Conservation (phyloP, 2,888 invertebrate species). For the Nymphalis polychloros region DNA sequence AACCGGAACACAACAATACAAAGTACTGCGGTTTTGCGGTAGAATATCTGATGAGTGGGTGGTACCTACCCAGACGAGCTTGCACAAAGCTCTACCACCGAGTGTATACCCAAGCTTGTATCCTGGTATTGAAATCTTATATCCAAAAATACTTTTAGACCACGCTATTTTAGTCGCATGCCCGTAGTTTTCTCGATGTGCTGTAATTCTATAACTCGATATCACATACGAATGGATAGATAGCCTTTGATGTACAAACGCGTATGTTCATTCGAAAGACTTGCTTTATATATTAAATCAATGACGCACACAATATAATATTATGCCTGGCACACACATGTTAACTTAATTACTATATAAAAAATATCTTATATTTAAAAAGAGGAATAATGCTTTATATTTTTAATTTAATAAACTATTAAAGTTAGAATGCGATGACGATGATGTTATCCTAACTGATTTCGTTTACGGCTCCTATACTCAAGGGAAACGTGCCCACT, state of each 20-base stretch:
- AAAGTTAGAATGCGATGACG: no score
- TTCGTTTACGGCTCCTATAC: not conserved
- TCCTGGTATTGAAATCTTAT: no score
- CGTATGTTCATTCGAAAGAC: slow-evolving; percentile 6
- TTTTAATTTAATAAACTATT: no score
- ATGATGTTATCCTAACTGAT: not conserved
- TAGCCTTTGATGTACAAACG: slow-evolving; percentile 8
- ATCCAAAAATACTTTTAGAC: not conserved
- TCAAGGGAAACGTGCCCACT: no score
- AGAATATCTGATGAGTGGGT: no score
- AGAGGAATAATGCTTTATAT: no score
- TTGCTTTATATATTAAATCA: slow-evolving; percentile 6
- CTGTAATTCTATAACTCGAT: not conserved
- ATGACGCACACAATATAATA: slow-evolving; percentile 1
- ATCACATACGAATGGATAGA: slow-evolving; percentile 3
- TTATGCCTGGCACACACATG: not conserved
- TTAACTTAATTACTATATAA: not conserved
- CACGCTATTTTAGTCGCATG: not conserved
- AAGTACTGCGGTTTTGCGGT: no score
- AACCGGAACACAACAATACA: no score
- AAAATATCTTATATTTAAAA: no score
- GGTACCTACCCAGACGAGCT: no score
- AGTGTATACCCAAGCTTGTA: no score
- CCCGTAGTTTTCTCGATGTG: slow-evolving; percentile 1
- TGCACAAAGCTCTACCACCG: no score